phyloP scores from a whole-genome alignment of 1,140 invertebrate species.

The Venturia canescens region DNA sequence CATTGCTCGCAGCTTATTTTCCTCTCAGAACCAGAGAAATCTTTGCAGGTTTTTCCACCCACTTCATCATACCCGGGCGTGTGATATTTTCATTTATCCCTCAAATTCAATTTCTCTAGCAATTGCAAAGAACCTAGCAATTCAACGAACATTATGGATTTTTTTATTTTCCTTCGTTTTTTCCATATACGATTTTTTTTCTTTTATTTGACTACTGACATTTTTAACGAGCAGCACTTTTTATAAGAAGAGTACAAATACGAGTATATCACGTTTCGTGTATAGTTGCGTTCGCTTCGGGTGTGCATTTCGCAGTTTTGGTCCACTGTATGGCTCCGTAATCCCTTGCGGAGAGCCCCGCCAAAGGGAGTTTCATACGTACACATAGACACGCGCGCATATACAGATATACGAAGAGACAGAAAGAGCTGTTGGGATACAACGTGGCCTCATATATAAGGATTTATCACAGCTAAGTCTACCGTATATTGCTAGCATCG shows the following conservation, averaged over 20 bases:
- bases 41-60: too few species aligned
- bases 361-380: conserved; percentile 72
- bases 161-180: too few species aligned
- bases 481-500: conserved; percentile 72
- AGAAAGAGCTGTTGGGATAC: conserved; percentile 65
- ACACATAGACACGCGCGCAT: background rate
- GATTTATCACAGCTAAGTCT: conserved; percentile 77
- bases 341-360: conserved; percentile 69
- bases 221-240: too few species aligned
- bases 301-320: conserved; percentile 48
- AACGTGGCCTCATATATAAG: conserved; percentile 75
- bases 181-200: too few species aligned
- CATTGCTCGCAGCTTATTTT: too few species aligned
- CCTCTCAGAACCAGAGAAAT: too few species aligned
- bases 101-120: too few species aligned
- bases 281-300: conserved; percentile 32
- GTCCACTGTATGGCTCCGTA: conserved; percentile 63
- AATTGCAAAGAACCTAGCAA: too few species aligned
- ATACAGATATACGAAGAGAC: background rate
- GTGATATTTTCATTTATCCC: too few species aligned
- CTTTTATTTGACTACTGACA: too few species aligned
- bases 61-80: too few species aligned
- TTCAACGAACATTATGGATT: too few species aligned
- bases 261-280: background rate
- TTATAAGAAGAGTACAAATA: background rate